Evolutionary conservation across 2,888 invertebrate species (phyloP), one percentile per base, ranked within the genome.

Genomic region (Itoplectis maculator): DNA sequence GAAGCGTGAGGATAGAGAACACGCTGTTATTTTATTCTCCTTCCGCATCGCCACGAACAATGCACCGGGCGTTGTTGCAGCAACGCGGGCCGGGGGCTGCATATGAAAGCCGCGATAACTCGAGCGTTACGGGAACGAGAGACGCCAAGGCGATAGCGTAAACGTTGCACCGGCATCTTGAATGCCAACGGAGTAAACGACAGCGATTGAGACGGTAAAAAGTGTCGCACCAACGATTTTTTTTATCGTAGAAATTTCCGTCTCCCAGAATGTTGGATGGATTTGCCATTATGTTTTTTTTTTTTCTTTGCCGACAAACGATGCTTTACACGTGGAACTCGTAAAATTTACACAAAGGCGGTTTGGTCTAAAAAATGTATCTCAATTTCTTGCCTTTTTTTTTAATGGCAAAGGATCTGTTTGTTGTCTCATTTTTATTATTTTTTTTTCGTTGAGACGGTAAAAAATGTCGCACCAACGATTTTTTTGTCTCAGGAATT

Each of bases 41-140:
- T 80, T 81, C 81, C 81, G 72, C 40, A 15, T 42, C 15, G 68
- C 59, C 35, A 42, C 45, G 75, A 80, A 80, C 80, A 75, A 80
- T 80, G 63, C 20, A 29, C 51, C 13, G 63, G 15, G 3, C 29
- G n/a, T n/a, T 54, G 47, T 70, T 56, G 80, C 70, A 59, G 15
- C 59, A 35, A 35, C 29, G 29, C 29, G 29, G 29, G 29, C 29
- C n/a, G n/a, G n/a, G 18, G n/a, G 45, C 35, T 61, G 7, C 47
- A 35, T 54, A 56, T 54, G 75, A 75, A 72, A 61, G 37, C 61
- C 49, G 51, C 15, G 81, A 81, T 77, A 81, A 76, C 59, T 81
- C 72, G 66, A 81, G 76, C 74, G 74, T 74, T 54, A 65, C 47
- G 49, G 29, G 49, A 81, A 45, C 13, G 45, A 68, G 35, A 72